Conservation (phyloP, 2,113 vertebrate genomes). For the Phylloscopus whistleri region DNA sequence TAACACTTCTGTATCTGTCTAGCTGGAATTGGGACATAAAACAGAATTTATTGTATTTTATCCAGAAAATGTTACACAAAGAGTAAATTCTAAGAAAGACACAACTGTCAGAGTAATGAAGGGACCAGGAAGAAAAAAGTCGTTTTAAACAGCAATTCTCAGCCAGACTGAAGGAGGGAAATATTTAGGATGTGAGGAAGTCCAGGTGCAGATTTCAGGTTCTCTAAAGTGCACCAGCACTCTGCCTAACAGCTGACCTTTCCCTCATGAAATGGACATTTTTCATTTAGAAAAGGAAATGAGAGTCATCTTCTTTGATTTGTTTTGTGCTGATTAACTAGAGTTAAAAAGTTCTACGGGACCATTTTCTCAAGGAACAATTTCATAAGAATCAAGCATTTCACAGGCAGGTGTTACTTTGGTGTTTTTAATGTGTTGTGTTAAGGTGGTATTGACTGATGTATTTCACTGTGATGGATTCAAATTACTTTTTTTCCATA, state of each 20-base stretch:
- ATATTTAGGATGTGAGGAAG: background rate
- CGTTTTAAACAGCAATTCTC: background rate
- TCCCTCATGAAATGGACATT: slow-evolving; percentile 38
- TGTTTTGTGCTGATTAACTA: background rate
- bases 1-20: background rate
- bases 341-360: background rate
- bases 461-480: background rate
- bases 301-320: slow-evolving; percentile 49
- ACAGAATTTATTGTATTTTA: background rate
- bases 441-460: background rate
- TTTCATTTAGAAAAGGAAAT: slow-evolving; percentile 64
- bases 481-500: background rate
- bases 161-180: background rate
- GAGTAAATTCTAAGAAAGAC: background rate
- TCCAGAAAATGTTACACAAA: background rate
- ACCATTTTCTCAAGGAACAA: background rate
- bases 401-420: background rate
- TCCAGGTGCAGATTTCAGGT: slow-evolving; percentile 43
- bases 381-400: background rate
- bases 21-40: background rate
- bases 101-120: background rate
- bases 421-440: background rate
- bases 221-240: slow-evolving; percentile 8
- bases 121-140: background rate
- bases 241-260: slow-evolving; percentile 35